Base-by-base conservation (phyloP, 2,113 vertebrate genomes). In the Amia ocellicauda region DNA sequence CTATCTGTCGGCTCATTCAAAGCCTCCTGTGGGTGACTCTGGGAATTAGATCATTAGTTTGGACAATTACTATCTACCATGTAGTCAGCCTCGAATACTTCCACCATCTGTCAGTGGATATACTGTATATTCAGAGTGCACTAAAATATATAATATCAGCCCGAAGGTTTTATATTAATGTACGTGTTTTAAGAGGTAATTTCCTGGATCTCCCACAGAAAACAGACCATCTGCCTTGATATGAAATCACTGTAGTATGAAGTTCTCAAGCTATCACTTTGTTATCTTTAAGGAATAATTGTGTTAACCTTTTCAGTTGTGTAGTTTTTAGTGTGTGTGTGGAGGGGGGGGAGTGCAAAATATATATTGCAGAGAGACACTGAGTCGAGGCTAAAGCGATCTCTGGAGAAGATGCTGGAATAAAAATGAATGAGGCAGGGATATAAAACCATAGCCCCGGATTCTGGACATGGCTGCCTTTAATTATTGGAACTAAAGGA, bases 61-160 rank as follows among this genome's bases (percentile, higher is more conserved):
- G 43, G 16, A 20, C 55, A 11, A n/a, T 29, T 8, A 31, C 29
- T 72, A 45, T 40, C 56, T 69, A 61, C 68, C 56, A 60, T 78
- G 68, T 71, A 67, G 43, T 66, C 67, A 77, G 73, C 78, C 66
- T 73, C 68, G 76, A 64, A 71, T 77, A 64, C 68, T 64, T 68
- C 62, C 26, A 60, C 79, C 78, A 81, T 85, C 77, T 85, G 78
- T 77, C 69, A 67, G 60, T 69, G 58, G 66, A 72, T 67, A 71
- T 77, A n/a, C n/a, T n/a, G n/a, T n/a, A 76, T 74, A 73, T 71
- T 69, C 63, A 75, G 77, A 77, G 78, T 62, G 70, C 74, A 81
- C 59, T 63, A 67, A 78, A 76, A 77, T 56, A 65, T 77, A 78
- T 83, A 86, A 84, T 83, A 81, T 82, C 84, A 83, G 74, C 67